Base-by-base conservation (phyloP, 2,113 vertebrate species). In the Callopanchax toddi region DNA sequence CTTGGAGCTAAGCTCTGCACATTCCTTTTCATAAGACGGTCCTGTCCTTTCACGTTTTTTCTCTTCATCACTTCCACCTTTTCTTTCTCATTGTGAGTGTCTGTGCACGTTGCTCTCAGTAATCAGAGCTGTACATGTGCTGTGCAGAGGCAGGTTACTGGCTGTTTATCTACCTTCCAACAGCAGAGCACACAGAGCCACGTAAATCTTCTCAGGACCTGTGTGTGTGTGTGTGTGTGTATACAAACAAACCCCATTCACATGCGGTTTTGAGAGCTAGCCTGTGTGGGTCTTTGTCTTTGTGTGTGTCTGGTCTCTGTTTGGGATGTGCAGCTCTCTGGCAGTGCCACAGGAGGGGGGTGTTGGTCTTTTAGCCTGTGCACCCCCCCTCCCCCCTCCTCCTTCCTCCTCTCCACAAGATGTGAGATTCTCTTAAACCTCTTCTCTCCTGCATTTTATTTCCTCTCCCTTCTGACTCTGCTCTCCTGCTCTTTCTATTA, bases 291-390 rank as follows among this genome's bases (percentile, higher is more conserved):
- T 48, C 20, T 52, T 11, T 75, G 16, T 71, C 23, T 40, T 10
- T 5, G 40, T 13, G 49, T 6, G 2, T 6, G n/a, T 5, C 2
- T 39, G 49, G 46, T 5, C 15, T 60, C 15, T 52, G 32, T 82
- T 48, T 42, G 55, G 55, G 74, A 74, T 58, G 73, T 90, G 87
- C 79, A 89, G 86, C 83, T 87, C 82, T 80, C 78, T 81, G 78
- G 71, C 74, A 75, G 67, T 82, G 74, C 89, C 91, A 90, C 91
- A 90, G 82, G 91, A 89, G 89, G 89, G 91, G 77, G 81, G 74
- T 91, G 76, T 89, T 89, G 86, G 67, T 78, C 87, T 84, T 79
- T 67, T 46, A 76, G 83, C 71, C 39, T 22, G 39, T 36, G 54
- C 17, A 45, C 50, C 75, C 78, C 63, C 67, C 36, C 45, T 53